Evolutionary conservation across 2,113 vertebrate species (phyloP).

Genomic region (Caranx melampygus): DNA sequence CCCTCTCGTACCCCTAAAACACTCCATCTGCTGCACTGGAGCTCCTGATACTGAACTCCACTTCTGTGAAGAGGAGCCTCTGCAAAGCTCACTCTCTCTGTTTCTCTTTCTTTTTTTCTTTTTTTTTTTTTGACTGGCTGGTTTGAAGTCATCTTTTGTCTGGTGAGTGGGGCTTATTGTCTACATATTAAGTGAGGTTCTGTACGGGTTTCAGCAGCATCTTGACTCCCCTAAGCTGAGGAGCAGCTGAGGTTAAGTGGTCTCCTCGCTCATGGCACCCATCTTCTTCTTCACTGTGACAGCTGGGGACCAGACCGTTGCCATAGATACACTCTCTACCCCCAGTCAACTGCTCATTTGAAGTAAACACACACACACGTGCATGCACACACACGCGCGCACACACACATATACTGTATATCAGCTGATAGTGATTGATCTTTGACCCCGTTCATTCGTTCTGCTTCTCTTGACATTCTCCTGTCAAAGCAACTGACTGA

Average conservation of each 20-base stretch:
- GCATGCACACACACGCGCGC: constrained; percentile 1
- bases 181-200: constrained; percentile 85
- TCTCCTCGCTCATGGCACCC: constrained; percentile 83
- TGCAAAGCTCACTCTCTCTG: constrained; percentile 38
- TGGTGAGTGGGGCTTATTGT: constrained; percentile 71
- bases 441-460: not conserved
- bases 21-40: constrained; percentile 71
- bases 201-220: constrained; percentile 80
- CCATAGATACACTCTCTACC: constrained; percentile 79
- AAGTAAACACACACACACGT: constrained; percentile 62
- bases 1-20: constrained; percentile 56
- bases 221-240: constrained; percentile 87
- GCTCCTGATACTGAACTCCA: constrained; percentile 67
- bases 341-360: constrained; percentile 76
- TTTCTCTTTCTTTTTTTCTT: constrained; percentile 25
- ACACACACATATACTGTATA: constrained; percentile 13
- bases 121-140: constrained; percentile 37
- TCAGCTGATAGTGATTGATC: constrained; percentile 20
- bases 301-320: constrained; percentile 80
- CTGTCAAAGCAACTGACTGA: not conserved
- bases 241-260: constrained; percentile 87
- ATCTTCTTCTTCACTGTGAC: constrained; percentile 80
- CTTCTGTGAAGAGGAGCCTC: constrained; percentile 59
- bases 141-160: constrained; percentile 77
- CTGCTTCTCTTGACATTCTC: not conserved